These are phyloP conservation scores for Anguilla megastoma DNA, from an alignment of 2,797 vertebrate genomes.

Conservation along the genomic window DNA sequence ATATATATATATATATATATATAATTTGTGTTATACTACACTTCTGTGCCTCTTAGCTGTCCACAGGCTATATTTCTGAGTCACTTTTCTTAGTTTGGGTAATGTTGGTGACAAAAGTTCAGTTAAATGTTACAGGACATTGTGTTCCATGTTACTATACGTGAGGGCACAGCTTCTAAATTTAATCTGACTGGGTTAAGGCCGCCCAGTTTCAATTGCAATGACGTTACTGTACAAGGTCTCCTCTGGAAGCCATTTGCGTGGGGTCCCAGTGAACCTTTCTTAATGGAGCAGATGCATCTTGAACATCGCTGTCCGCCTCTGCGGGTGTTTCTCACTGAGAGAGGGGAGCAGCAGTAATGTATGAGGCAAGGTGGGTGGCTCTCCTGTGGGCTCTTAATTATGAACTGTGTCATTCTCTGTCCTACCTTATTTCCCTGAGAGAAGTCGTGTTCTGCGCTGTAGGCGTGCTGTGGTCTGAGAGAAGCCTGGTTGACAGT, in stretches of 20 bases:
- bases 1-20: no score
- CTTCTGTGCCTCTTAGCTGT: background rate
- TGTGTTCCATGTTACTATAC: background rate
- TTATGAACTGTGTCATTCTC: background rate
- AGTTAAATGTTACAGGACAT: background rate
- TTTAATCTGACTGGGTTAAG: background rate
- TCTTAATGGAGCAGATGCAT: background rate
- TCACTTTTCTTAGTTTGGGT: background rate
- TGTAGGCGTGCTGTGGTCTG: background rate
- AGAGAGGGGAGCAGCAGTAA: background rate
- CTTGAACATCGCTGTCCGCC: background rate
- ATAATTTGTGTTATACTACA: no score
- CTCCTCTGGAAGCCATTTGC: background rate
- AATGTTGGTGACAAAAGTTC: background rate
- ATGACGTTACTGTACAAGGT: background rate
- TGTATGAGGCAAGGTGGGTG: background rate
- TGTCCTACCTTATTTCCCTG: background rate
- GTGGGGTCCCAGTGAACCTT: background rate
- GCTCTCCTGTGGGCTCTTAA: background rate
- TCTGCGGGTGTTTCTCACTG: background rate
- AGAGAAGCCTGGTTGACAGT: background rate
- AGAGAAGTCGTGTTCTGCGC: background rate
- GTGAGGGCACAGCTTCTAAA: background rate
- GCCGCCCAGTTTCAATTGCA: background rate
- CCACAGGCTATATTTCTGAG: background rate